These are phyloP conservation scores for Scolopax rusticola DNA, from an alignment of 2,797 vertebrate genomes.

Conservation along the genomic window DNA sequence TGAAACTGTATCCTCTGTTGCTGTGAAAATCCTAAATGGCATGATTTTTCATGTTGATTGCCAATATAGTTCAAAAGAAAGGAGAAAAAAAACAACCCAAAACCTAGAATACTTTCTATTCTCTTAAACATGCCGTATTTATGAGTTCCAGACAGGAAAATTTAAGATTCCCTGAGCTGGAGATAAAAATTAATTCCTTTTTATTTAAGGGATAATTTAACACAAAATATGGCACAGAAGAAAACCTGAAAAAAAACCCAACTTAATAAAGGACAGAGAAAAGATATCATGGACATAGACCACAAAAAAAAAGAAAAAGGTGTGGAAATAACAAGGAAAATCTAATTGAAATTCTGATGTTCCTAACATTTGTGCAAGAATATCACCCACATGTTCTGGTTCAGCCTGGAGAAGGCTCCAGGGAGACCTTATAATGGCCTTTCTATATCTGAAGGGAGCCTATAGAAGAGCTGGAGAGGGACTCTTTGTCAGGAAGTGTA, in stretches of 20 bases:
- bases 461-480: no score
- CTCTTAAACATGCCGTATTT: accelerated
- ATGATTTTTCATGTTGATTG: background rate
- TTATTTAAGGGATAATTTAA: background rate
- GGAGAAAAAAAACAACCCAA: background rate
- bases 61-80: background rate
- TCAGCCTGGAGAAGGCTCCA: background rate
- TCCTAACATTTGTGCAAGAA: background rate
- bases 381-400: background rate
- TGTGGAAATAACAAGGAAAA: background rate
- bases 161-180: background rate
- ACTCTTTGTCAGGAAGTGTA: no score
- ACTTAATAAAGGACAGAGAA: background rate
- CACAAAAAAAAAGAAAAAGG: background rate
- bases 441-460: no score
- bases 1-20: background rate
- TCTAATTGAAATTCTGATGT: background rate
- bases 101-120: background rate
- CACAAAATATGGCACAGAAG: background rate
- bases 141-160: background rate
- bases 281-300: accelerated
- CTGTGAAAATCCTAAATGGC: background rate
- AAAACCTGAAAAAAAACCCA: background rate
- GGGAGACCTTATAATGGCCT: no score
- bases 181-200: background rate